Evolutionary conservation across 1,140 invertebrate genomes (phyloP).

Genomic region (Cataglyphis hispanica): DNA sequence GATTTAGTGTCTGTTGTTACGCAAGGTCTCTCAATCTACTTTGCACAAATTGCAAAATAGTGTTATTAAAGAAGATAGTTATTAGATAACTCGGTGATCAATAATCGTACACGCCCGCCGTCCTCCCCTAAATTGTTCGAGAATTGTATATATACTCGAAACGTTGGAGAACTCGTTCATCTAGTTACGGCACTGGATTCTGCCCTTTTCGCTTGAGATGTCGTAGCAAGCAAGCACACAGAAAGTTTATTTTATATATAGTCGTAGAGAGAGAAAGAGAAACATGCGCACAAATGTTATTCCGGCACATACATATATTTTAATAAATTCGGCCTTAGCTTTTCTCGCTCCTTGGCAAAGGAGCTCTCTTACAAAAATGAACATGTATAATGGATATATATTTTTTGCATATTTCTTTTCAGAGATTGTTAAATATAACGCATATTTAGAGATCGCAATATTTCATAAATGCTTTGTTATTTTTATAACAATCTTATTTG

Average conservation of each 20-base stretch:
- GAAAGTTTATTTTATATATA: conserved; percentile 33
- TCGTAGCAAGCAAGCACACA: not conserved
- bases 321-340: not conserved
- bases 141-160: not conserved
- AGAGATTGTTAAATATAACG: not conserved
- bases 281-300: not conserved
- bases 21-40: not conserved
- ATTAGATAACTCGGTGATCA: not conserved
- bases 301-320: not conserved
- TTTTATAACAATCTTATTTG: not conserved
- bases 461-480: not conserved
- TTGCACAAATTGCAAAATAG: not conserved
- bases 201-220: conserved; percentile 19
- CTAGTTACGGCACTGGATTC: not conserved
- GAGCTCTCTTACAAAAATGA: not conserved
- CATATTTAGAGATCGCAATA: too few species aligned
- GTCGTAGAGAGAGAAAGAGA: not conserved
- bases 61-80: conserved; percentile 25
- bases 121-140: conserved; percentile 11
- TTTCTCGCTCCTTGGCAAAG: not conserved
- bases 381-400: too few species aligned
- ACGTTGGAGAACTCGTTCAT: not conserved
- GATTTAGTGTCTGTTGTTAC: not conserved
- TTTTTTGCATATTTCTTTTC: not conserved
- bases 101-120: not conserved